Evolutionary conservation across 53 echinoderm and acorn worm species (phyloP).

Genomic region (Luidia sarsii): DNA sequence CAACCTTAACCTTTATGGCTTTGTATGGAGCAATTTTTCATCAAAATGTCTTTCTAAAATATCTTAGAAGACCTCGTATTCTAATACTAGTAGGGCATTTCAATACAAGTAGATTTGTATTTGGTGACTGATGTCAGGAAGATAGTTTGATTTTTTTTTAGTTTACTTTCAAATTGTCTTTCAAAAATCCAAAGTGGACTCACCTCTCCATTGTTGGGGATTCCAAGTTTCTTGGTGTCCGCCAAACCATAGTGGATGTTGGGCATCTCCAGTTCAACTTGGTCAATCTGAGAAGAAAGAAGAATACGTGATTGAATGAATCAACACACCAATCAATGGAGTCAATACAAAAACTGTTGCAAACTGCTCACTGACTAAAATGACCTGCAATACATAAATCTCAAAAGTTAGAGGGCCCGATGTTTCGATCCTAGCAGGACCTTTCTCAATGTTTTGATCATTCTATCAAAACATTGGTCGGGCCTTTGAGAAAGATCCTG

Average conservation of each 20-base stretch:
- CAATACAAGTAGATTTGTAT: background rate
- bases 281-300: slow-evolving; percentile 10
- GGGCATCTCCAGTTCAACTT: slow-evolving; percentile 74
- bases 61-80: background rate
- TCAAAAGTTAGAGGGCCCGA: too few relatives aligned
- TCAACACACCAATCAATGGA: background rate
- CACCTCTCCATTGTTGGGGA: slow-evolving; percentile 76
- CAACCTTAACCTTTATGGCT: too few relatives aligned
- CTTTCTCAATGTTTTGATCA: too few relatives aligned
- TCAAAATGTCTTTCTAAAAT: too few relatives aligned
- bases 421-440: too few relatives aligned
- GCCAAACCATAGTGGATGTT: slow-evolving; percentile 74
- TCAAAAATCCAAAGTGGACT: background rate
- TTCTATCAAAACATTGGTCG: too few relatives aligned
- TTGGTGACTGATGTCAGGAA: background rate
- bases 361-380: too few relatives aligned
- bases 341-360: too few relatives aligned
- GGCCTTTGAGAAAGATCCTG: too few relatives aligned
- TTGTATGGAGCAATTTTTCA: too few relatives aligned
- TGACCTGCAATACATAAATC: too few relatives aligned
- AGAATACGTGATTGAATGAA: background rate
- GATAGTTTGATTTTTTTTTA: background rate
- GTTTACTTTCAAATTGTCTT: background rate
- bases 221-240: slow-evolving; percentile 72
- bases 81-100: background rate